These are phyloP conservation scores for Leptodactylus fallax DNA, from an alignment of 2,797 vertebrate species.

Conservation along the genomic window DNA sequence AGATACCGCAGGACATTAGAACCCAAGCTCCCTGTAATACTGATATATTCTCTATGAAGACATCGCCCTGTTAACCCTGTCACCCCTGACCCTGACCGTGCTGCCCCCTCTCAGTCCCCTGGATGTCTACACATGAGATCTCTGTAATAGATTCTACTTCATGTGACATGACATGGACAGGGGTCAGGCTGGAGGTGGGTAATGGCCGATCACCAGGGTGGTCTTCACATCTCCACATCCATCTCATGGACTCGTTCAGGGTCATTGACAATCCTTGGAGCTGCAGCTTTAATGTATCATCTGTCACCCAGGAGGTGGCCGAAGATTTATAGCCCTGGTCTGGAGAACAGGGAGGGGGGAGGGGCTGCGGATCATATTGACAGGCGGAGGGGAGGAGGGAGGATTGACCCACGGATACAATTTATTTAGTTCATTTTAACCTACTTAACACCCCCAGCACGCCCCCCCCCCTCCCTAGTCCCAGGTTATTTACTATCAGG, in stretches of 20 bases:
- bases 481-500: too few relatives aligned
- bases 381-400: background rate
- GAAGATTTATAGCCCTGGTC: background rate
- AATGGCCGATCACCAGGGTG: background rate
- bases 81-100: too few relatives aligned
- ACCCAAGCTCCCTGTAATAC: too few relatives aligned
- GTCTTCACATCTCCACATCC: background rate
- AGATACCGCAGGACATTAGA: too few relatives aligned
- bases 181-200: background rate
- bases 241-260: background rate
- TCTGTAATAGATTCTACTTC: background rate
- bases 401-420: background rate
- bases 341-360: background rate
- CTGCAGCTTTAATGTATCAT: background rate
- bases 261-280: constrained; percentile 15
- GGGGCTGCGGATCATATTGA: background rate
- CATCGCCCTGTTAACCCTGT: too few relatives aligned
- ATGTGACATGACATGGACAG: background rate
- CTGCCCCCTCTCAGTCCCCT: too few relatives aligned
- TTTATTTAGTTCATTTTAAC: background rate
- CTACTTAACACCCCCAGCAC: too few relatives aligned
- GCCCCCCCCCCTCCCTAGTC: too few relatives aligned
- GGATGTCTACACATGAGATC: too few relatives aligned
- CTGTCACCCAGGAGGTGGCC: background rate
- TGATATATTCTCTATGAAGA: too few relatives aligned